Conservation (phyloP, 2,113 vertebrate species). For the Brachirus orientalis region DNA sequence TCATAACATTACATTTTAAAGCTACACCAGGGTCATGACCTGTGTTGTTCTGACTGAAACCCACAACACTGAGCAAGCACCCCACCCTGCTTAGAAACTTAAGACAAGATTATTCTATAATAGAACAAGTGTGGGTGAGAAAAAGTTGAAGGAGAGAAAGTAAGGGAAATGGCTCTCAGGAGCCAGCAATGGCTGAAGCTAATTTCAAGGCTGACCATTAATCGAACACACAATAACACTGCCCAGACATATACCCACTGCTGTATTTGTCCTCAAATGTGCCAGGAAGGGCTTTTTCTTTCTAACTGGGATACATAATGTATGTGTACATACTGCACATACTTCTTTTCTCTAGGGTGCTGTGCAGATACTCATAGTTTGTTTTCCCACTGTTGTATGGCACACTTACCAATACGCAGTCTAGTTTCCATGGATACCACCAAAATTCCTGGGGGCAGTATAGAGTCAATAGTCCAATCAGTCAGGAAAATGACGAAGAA, state of each 20-base stretch:
- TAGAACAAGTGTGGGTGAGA: slow-evolving; percentile 37
- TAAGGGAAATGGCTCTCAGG: slow-evolving; percentile 16
- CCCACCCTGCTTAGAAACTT: slow-evolving; percentile 26
- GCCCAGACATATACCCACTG: slow-evolving; percentile 61
- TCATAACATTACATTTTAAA: too few species aligned
- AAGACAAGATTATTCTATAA: slow-evolving; percentile 32
- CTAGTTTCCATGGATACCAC: too few species aligned
- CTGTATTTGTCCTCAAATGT: slow-evolving; percentile 45
- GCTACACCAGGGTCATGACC: not conserved
- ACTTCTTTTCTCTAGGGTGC: too few species aligned
- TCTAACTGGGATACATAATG: slow-evolving; percentile 27
- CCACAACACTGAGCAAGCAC: slow-evolving; percentile 8
- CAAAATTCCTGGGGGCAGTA: too few species aligned
- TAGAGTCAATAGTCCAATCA: too few species aligned
- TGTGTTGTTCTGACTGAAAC: slow-evolving; percentile 28
- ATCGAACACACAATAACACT: slow-evolving; percentile 46
- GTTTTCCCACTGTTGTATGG: too few species aligned
- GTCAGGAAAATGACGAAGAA: too few species aligned
- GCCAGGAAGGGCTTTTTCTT: slow-evolving; percentile 45
- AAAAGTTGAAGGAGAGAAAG: slow-evolving; percentile 60
- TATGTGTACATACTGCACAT: not conserved
- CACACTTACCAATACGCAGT: too few species aligned
- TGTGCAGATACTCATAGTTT: not conserved
- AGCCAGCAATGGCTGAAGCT: slow-evolving; percentile 43
- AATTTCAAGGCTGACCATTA: slow-evolving; percentile 64